A percentile compares a stretch with the other conserved stretches of the same genome.
phyloP scores from a whole-genome alignment of 2,888 invertebrate genomes.

The Diadromus collaris region DNA sequence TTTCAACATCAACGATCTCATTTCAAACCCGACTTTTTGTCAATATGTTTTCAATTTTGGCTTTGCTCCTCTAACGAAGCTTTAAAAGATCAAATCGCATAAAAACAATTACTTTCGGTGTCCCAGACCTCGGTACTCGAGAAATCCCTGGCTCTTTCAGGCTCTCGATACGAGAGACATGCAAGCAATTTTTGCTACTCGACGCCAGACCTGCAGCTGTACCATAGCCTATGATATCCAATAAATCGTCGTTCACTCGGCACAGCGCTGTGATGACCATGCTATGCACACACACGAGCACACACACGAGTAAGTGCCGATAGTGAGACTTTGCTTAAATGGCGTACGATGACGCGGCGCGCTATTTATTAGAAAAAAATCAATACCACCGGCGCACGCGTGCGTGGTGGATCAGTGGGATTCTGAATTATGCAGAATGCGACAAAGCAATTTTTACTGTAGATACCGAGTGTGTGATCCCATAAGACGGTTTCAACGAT shows the following conservation, averaged over 20 bases:
- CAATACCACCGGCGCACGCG: constrained; percentile 53
- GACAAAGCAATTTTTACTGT: not conserved
- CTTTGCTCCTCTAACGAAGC: not conserved
- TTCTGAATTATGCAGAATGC: not conserved
- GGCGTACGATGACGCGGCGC: constrained; percentile 49
- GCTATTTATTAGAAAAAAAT: constrained; percentile 72
- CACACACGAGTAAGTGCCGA: constrained; percentile 21
- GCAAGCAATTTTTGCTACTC: constrained; percentile 47
- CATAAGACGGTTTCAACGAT: too few relatives aligned
- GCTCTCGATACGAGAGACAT: constrained; percentile 38
- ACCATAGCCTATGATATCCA: constrained; percentile 42
- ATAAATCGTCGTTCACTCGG: constrained; percentile 54
- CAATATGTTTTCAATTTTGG: not conserved
- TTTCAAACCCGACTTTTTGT: not conserved
- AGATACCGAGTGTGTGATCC: too few relatives aligned
- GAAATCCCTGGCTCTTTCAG: constrained; percentile 8
- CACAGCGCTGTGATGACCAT: constrained; percentile 21
- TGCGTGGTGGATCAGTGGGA: constrained; percentile 32
- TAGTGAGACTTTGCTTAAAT: constrained; percentile 59
- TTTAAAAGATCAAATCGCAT: not conserved
- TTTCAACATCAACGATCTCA: constrained; percentile 48
- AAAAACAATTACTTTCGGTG: constrained; percentile 29
- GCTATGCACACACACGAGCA: constrained; percentile 3
- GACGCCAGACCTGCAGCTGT: constrained; percentile 32
- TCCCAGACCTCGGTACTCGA: constrained; percentile 36